Evolutionary conservation across 2,113 vertebrate genomes (phyloP).

Genomic region (Pelvicachromis taeniatus): DNA sequence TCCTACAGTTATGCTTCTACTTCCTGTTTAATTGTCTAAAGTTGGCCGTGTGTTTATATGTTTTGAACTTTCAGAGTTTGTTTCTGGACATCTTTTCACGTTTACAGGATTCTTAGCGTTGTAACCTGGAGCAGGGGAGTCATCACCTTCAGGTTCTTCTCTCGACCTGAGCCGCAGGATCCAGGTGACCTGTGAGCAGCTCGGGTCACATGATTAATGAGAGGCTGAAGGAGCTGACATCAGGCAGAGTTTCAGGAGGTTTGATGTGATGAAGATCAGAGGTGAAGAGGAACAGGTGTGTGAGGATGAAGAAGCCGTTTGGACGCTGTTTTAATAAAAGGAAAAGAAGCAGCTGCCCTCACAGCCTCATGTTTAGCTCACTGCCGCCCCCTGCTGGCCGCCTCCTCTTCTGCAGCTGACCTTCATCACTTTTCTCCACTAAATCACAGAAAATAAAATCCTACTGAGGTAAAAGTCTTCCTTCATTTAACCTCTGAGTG

Average conservation of each 20-base stretch:
- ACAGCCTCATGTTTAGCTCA: neutral
- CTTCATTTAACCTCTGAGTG: neutral
- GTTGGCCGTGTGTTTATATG: neutral
- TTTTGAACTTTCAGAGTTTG: neutral
- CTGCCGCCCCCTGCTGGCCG: neutral
- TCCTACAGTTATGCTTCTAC: neutral
- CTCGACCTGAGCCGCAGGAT: neutral
- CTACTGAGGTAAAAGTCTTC: neutral
- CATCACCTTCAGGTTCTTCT: neutral
- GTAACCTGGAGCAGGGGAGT: neutral
- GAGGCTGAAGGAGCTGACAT: neutral
- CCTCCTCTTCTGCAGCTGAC: neutral
- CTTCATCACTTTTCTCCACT: neutral
- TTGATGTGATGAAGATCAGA: neutral
- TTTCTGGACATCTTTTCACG: neutral
- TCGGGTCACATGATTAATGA: neutral
- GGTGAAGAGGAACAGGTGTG: neutral
- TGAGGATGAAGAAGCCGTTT: neutral
- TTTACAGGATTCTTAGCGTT: neutral
- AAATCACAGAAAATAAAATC: neutral
- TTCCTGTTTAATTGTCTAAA: neutral
- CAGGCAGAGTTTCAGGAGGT: too few relatives aligned
- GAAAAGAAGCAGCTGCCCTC: neutral
- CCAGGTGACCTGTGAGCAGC: too few relatives aligned
- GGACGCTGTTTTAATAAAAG: neutral